Evolutionary conservation across 1,140 invertebrate genomes (phyloP).

Genomic region (Leptinotarsa texana): DNA sequence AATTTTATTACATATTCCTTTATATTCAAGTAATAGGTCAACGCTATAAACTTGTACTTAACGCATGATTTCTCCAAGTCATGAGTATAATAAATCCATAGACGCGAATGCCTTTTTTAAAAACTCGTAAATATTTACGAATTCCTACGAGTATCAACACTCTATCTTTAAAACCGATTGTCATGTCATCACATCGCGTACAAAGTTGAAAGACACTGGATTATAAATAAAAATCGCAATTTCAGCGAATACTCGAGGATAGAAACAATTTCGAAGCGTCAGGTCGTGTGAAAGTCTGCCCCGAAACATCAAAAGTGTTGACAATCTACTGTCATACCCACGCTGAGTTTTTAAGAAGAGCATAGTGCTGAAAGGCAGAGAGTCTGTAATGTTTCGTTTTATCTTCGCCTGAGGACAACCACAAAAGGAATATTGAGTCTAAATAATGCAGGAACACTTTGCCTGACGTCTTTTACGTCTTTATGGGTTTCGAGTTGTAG

Average conservation of each 20-base stretch:
- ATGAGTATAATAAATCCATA: background rate
- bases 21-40: too few relatives aligned
- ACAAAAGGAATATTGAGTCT: conserved; percentile 8
- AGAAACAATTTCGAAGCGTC: conserved; percentile 1
- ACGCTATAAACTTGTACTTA: too few relatives aligned
- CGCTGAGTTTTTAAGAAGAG: conserved; percentile 4
- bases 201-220: conserved; percentile 5
- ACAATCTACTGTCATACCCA: conserved; percentile 3
- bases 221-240: conserved; percentile 4
- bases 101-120: background rate
- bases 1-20: too few relatives aligned
- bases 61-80: background rate
- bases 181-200: background rate
- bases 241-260: background rate
- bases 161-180: conserved; percentile 1
- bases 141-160: background rate
- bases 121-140: background rate
- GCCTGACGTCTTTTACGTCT: conserved; percentile 4
- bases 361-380: background rate
- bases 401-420: background rate
- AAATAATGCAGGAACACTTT: background rate
- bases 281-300: background rate
- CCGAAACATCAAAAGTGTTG: background rate
- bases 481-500: background rate
- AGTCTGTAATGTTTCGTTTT: conserved; percentile 2